Conservation (phyloP, 2,888 invertebrate genomes). For the Ochlodes sylvanus region DNA sequence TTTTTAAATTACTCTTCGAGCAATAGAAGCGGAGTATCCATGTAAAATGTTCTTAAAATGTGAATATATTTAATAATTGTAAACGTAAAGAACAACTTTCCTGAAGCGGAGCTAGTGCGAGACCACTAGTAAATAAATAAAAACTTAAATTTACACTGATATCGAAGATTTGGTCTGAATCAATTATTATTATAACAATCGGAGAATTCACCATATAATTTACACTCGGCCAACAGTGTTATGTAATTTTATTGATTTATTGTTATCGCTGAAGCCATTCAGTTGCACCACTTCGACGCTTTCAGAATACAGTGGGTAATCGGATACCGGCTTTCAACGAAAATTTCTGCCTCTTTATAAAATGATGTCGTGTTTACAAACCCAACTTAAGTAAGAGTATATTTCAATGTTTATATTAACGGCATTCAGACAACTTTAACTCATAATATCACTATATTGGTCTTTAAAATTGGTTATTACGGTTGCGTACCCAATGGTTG, state of each 20-base stretch:
- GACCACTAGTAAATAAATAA: too few relatives aligned
- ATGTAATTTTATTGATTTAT: conserved; percentile 31
- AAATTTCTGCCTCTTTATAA: conserved; percentile 72
- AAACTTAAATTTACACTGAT: too few relatives aligned
- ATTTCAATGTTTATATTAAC: conserved; percentile 49
- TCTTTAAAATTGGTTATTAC: too few relatives aligned
- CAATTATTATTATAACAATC: too few relatives aligned
- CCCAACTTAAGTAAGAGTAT: conserved; percentile 51
- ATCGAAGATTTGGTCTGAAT: too few relatives aligned
- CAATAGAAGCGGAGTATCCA: too few relatives aligned
- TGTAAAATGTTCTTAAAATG: too few relatives aligned
- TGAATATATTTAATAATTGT: too few relatives aligned
- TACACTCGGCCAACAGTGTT: conserved; percentile 43
- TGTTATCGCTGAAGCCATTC: conserved; percentile 42
- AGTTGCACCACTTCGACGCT: conserved; percentile 55
- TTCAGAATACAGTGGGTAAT: conserved; percentile 72
- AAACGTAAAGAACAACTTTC: too few relatives aligned
- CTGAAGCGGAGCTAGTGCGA: too few relatives aligned
- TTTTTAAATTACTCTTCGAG: too few relatives aligned
- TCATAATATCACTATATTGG: background rate
- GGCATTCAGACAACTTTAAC: conserved; percentile 6
- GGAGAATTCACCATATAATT: conserved; percentile 42
- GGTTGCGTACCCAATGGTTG: too few relatives aligned
- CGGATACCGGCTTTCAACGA: conserved; percentile 74
- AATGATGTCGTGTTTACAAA: conserved; percentile 68